Evolutionary conservation across 2,113 vertebrate species (phyloP).

Genomic region (Scytalopus superciliaris): DNA sequence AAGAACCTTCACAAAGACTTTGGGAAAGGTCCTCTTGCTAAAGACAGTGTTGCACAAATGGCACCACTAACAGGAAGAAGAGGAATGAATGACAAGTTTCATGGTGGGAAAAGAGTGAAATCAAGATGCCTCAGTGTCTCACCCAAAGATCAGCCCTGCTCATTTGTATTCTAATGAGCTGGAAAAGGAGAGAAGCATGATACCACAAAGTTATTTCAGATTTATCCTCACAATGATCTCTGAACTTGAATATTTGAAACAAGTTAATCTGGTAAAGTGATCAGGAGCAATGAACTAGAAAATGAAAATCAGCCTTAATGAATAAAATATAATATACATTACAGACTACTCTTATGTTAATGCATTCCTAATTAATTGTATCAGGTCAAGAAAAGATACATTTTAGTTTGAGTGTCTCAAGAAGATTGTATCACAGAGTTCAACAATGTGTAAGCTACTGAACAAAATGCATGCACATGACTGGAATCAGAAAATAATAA

Average conservation of each 20-base stretch:
- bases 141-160: background rate
- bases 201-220: background rate
- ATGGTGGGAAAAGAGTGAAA: background rate
- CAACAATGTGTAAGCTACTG: background rate
- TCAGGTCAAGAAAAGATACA: background rate
- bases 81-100: background rate
- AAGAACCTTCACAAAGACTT: background rate
- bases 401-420: background rate
- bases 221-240: constrained; percentile 21
- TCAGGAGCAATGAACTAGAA: constrained; percentile 3
- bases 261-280: constrained; percentile 17
- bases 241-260: constrained; percentile 6
- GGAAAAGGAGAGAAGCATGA: background rate
- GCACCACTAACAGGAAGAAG: background rate
- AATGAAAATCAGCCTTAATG: constrained; percentile 9
- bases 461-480: background rate
- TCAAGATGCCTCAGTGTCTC: background rate
- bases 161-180: constrained; percentile 17
- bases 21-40: background rate
- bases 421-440: background rate
- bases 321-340: background rate
- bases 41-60: background rate
- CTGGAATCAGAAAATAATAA: background rate
- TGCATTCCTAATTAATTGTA: background rate
- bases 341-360: background rate